Evolutionary conservation across 2,113 vertebrate species (phyloP).

Genomic region (Mormoops blainvillei): DNA sequence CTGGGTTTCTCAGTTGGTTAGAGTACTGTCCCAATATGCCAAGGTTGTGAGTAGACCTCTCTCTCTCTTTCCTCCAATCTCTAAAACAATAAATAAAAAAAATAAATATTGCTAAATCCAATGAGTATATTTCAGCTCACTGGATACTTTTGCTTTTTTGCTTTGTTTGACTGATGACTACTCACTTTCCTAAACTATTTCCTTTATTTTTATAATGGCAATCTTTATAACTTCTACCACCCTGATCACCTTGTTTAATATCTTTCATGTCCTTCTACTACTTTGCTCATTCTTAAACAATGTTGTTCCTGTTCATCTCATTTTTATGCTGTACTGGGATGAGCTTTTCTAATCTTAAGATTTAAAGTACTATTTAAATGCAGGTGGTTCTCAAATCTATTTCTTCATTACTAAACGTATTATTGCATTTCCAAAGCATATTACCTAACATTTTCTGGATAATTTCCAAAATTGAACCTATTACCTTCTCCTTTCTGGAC

Average conservation of each 20-base stretch:
- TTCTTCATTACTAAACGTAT: not conserved
- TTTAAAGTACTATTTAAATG: not conserved
- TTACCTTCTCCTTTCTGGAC: not conserved
- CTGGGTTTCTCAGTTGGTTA: no score
- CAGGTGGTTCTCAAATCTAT: not conserved
- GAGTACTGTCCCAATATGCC: no score
- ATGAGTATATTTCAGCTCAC: not conserved
- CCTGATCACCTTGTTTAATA: not conserved
- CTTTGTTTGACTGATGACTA: not conserved
- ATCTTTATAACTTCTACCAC: not conserved
- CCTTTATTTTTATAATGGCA: not conserved
- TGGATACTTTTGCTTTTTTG: not conserved
- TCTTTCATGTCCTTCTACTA: not conserved
- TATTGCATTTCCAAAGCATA: not conserved
- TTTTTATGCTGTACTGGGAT: not conserved
- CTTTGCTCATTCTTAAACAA: not conserved
- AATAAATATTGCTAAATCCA: not conserved
- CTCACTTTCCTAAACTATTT: not conserved
- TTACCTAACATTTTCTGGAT: not conserved
- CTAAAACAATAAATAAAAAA: no score
- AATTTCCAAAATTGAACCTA: constrained; percentile 11
- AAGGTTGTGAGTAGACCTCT: no score
- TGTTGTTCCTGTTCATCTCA: not conserved
- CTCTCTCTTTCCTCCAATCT: no score
- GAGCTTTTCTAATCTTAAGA: not conserved